Evolutionary conservation across 2,797 vertebrate species (phyloP), one percentile per base, ranked within the genome.

Genomic region (Apodemus agrarius): DNA sequence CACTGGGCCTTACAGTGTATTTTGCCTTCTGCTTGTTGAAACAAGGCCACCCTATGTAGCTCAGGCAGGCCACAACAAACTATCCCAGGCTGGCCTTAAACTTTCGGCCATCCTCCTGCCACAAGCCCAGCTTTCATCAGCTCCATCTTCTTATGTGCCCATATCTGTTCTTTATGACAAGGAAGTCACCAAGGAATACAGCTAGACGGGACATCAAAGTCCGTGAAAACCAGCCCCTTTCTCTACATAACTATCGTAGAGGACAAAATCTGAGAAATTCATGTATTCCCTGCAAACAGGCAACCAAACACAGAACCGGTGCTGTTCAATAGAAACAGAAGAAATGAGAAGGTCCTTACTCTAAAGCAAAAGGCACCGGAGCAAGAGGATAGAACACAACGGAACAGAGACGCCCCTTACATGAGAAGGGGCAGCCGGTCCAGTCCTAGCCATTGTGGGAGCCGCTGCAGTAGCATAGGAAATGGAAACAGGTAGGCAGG

Each of bases 291-390:
- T 54, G 57, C 57, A 43, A 76, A 63, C 69, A 72, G 10, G 80
- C 9, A 22, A 91, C n/a, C 26, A 86, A 57, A 22, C 34, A 46
- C 49, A 83, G 16, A 75, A 69, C 22, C 22, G 24, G 69, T 22
- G 9, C 2, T 26, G 61, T 19, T 17, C 24, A 65, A 2, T 7
- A 90, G 5, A 9, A 65, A 76, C 4, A 90, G 84, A 75, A 80
- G 43, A 74, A 78, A 69, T 13, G 86, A 49, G 29, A 26, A 57
- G 54, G 72, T 21, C 61, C 12, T 67, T 67, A 76, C 49, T 88
- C 34, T 83, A n/a, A 95, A 95, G 37, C 31, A 84, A 81, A 94
- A 94, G 31, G 65, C 13, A 26, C 65, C 63, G 61, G 43, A 79
- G 79, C 19, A 69, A 91, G 83, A 22, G 16, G 19, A 22, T 1